A percentile compares a stretch with the other conserved stretches of the same genome.
These are phyloP conservation scores for Acyrthosiphon pisum DNA, from an alignment of 1,140 invertebrate genomes.

Conservation along the genomic window DNA sequence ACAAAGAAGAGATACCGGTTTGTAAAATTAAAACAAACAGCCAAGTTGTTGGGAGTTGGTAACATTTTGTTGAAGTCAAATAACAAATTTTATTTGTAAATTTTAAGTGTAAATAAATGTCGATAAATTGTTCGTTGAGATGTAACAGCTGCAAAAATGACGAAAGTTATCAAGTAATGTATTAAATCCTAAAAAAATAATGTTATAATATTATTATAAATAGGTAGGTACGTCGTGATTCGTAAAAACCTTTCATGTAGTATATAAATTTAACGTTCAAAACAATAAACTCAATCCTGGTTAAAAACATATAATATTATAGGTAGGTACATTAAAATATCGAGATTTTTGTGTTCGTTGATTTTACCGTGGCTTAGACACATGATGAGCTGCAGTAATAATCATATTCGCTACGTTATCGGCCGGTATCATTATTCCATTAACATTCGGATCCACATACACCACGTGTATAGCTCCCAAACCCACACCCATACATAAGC, in stretches of 20 bases:
- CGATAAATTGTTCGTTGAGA: not conserved
- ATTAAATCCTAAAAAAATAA: not conserved
- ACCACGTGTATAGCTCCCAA: constrained; percentile 16
- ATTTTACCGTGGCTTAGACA: constrained; percentile 28
- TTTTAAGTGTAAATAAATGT: too few species aligned
- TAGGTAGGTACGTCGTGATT: not conserved
- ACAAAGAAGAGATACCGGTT: not conserved
- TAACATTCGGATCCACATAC: not conserved
- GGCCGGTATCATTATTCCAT: not conserved
- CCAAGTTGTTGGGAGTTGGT: not conserved
- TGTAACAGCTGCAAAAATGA: not conserved
- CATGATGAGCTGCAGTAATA: constrained; percentile 12
- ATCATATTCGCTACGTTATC: constrained; percentile 42
- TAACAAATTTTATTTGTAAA: not conserved
- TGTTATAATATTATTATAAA: not conserved
- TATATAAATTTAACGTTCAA: not conserved
- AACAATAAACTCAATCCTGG: not conserved
- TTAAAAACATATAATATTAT: not conserved
- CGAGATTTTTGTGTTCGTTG: not conserved
- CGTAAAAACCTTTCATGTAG: not conserved
- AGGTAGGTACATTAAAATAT: not conserved
- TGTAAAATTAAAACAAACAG: too few species aligned
- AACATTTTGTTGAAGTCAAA: not conserved
- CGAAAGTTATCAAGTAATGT: not conserved
- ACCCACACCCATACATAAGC: not conserved